Conservation (phyloP, 2,113 vertebrate genomes). For the Amazona guildingii region DNA sequence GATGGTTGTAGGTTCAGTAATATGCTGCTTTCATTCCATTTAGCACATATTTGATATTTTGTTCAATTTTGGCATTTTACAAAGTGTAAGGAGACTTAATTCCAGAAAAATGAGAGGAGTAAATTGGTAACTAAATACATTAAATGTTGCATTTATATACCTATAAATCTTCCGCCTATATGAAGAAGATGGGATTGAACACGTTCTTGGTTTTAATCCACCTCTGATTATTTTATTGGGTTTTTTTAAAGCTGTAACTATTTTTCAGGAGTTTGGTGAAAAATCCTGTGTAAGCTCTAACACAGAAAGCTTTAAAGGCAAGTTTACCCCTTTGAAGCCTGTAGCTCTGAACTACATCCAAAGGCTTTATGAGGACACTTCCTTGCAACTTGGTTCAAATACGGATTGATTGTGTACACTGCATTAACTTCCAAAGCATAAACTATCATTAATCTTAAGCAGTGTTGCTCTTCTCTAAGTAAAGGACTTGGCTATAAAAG, state of each 20-base stretch:
- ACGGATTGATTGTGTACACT: background rate
- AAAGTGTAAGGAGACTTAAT: background rate
- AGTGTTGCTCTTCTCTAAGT: background rate
- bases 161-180: background rate
- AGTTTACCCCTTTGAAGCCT: conserved; percentile 20
- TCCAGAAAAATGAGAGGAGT: background rate
- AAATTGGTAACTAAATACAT: background rate
- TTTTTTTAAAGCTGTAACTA: background rate
- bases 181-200: background rate
- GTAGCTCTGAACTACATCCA: background rate
- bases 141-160: background rate
- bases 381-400: background rate
- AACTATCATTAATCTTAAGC: background rate
- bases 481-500: background rate
- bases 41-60: background rate
- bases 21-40: background rate
- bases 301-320: conserved; percentile 20
- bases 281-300: background rate
- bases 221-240: background rate
- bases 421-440: conserved; percentile 13
- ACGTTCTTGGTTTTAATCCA: background rate
- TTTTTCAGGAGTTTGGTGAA: background rate
- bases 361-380: conserved; percentile 37
- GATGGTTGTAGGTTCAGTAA: background rate
- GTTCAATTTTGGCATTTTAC: background rate